Evolutionary conservation across 2,797 vertebrate species (phyloP).

Genomic region (Morus bassanus): DNA sequence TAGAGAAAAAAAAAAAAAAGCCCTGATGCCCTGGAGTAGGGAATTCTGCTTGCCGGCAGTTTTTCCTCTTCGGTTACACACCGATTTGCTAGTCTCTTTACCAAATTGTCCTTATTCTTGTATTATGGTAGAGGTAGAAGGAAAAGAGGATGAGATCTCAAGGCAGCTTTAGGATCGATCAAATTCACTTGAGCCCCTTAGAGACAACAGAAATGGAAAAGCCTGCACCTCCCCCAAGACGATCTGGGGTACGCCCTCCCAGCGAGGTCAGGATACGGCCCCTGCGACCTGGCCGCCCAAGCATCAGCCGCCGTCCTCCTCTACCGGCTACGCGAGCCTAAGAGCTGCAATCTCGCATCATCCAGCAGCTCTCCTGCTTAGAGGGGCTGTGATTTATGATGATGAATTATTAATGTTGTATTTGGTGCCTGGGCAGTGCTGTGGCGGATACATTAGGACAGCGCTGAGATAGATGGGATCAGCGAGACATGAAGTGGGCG

Average conservation of each 20-base stretch:
- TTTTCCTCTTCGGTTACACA: not conserved
- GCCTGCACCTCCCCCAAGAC: no score
- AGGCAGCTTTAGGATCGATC: not conserved
- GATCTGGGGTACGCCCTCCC: not conserved
- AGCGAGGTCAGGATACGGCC: not conserved
- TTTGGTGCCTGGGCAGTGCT: not conserved
- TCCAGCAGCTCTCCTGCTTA: not conserved
- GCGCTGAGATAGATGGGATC: not conserved
- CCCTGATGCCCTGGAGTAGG: no score
- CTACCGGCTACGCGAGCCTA: rapidly evolving
- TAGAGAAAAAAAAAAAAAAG: not conserved
- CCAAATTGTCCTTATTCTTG: not conserved
- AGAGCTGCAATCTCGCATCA: not conserved
- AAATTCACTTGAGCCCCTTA: not conserved
- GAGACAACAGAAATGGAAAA: not conserved
- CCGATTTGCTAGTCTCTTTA: not conserved
- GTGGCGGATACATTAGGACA: not conserved
- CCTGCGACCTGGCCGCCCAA: rapidly evolving
- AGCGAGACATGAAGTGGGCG: not conserved
- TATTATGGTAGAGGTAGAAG: not conserved
- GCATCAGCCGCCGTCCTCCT: not conserved
- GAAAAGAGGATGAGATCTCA: not conserved
- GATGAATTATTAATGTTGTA: not conserved
- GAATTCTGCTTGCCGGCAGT: not conserved
- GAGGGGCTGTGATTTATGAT: not conserved